A percentile compares a stretch with the other conserved stretches of the same genome.
These are phyloP conservation scores for Laticauda colubrina DNA, from an alignment of 2,113 vertebrate genomes.

Conservation along the genomic window DNA sequence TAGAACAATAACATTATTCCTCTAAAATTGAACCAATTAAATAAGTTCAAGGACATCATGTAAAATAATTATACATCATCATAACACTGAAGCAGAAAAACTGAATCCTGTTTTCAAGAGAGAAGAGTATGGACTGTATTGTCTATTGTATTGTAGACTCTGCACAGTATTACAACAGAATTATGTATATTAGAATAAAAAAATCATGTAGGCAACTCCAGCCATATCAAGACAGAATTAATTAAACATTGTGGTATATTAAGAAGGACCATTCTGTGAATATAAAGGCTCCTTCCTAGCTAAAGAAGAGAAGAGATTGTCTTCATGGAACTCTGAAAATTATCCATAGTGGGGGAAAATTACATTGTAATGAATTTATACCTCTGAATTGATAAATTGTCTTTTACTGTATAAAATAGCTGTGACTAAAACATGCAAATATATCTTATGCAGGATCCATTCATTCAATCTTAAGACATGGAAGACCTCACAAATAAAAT, in stretches of 20 bases:
- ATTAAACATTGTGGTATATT: background rate
- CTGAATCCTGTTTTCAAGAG: background rate
- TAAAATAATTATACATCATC: background rate
- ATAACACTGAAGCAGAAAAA: background rate
- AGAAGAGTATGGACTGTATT: background rate
- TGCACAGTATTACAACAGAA: background rate
- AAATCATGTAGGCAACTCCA: background rate
- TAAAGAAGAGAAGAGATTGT: background rate
- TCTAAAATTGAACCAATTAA: background rate
- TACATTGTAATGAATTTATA: background rate
- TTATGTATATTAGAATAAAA: background rate
- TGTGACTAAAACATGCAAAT: background rate
- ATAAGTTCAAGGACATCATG: background rate
- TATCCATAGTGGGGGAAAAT: background rate
- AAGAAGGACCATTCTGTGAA: background rate
- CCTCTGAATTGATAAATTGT: background rate
- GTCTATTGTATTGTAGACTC: background rate
- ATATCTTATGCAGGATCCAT: background rate
- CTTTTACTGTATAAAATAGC: background rate
- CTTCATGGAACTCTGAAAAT: background rate
- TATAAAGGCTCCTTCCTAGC: background rate
- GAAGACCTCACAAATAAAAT: background rate
- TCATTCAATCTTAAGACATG: background rate
- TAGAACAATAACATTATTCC: background rate
- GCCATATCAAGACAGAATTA: background rate